Base-by-base conservation (phyloP, 2,888 invertebrate genomes). In the Cosmopolites sordidus region DNA sequence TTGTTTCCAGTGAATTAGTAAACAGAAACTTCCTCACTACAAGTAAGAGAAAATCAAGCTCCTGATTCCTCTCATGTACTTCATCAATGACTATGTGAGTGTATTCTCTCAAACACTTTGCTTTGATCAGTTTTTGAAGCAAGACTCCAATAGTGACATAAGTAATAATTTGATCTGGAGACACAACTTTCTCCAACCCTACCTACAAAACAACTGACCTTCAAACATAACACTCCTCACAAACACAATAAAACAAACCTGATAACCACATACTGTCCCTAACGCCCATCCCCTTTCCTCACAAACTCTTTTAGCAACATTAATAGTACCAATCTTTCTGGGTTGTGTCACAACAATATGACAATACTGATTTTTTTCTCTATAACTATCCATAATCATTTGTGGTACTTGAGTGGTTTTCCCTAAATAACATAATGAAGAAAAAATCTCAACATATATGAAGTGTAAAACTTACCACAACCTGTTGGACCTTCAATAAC, bases 281-380 rank as follows among this genome's bases (percentile, higher is more conserved):
- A 90, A 66, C 48, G 82, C 76, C 92, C 94, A 95, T 1, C 82
- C 80, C 53, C 94, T 78, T 72, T 96, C 95, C 11, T 82, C 75
- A 56, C 89, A 86, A 2, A 97, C 94, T 60, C 94, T 78, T 60
- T 81, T 82, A 0, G 96, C 89, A 51, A 97, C 87, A 62, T 91
- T 92, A 45, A 90, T 86, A 11, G 97, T 95, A 5, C 96, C 97
- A 63, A 98, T 92, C 65, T 91, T 82, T 50, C 97, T 80, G 0
- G 97, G 97, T 69, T 97, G 96, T 0, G 97, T 97, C 0, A 96
- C 92, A 39, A 89, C 77, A 59, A 97, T 92, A 70, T 92, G 94
- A 68, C 93, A 93, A 43, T 81, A 80, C 48, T 76, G 75, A 16
- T 79, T 78, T 17, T 79, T 78, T 42, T 79, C 75, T 48, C 79